These are phyloP conservation scores for Colletes collaris DNA, from an alignment of 2,888 invertebrate genomes.

Conservation along the genomic window DNA sequence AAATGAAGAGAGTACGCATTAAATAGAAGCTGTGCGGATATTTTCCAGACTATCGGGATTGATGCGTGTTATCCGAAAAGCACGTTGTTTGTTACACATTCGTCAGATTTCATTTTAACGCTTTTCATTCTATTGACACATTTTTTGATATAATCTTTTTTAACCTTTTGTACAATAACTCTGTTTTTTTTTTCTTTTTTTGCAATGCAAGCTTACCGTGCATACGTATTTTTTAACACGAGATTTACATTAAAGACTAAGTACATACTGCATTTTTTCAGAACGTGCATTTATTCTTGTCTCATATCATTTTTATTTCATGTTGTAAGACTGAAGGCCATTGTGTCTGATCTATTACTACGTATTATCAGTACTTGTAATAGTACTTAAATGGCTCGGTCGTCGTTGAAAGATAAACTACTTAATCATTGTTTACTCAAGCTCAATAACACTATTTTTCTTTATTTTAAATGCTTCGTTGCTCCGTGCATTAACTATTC, in stretches of 20 bases:
- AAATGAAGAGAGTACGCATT: slow-evolving; percentile 62
- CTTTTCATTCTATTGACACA: slow-evolving; percentile 40
- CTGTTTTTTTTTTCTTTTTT: slow-evolving; percentile 28
- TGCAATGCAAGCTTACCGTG: slow-evolving; percentile 1
- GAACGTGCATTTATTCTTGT: slow-evolving; percentile 38
- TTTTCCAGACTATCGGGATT: slow-evolving; percentile 70
- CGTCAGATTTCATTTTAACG: slow-evolving; percentile 43
- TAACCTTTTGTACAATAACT: slow-evolving; percentile 28
- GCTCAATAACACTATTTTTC: background rate
- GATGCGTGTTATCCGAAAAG: slow-evolving; percentile 54
- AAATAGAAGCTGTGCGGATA: slow-evolving; percentile 68
- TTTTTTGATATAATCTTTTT: slow-evolving; percentile 49
- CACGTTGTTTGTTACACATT: slow-evolving; percentile 39
- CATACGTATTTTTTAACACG: slow-evolving; percentile 44
- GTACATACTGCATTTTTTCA: slow-evolving; percentile 27
- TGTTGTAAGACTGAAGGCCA: slow-evolving; percentile 65
- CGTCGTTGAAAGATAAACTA: slow-evolving; percentile 38
- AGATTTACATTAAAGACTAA: slow-evolving; percentile 59
- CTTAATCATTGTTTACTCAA: slow-evolving; percentile 25
- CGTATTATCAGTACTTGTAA: slow-evolving; percentile 43
- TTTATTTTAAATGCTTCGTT: background rate
- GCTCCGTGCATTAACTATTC: background rate
- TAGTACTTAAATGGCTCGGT: slow-evolving; percentile 56
- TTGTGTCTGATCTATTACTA: slow-evolving; percentile 45
- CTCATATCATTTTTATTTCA: slow-evolving; percentile 36